Evolutionary conservation across 2,113 vertebrate species (phyloP).

Genomic region (Engraulis encrasicolus): DNA sequence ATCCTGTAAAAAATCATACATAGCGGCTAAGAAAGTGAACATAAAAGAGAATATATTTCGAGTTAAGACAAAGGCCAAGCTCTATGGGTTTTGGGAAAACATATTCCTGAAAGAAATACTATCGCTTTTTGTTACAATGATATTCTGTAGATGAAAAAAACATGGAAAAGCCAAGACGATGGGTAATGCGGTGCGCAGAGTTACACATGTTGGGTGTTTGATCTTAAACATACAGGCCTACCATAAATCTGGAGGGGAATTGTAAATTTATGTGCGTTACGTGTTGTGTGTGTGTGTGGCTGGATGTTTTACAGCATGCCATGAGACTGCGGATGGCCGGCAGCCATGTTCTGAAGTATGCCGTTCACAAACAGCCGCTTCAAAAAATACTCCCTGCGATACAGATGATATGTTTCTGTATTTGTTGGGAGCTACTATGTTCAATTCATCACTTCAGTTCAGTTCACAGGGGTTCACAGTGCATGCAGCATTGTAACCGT

Average conservation of each 20-base stretch:
- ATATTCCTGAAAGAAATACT: neutral
- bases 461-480: neutral
- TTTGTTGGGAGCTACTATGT: neutral
- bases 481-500: neutral
- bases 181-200: neutral
- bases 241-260: neutral
- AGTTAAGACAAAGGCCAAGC: neutral
- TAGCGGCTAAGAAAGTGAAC: neutral
- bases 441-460: neutral
- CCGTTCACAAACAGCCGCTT: neutral
- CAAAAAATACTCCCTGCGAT: neutral
- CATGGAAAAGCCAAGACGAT: neutral
- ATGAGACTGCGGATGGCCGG: neutral
- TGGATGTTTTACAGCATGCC: neutral
- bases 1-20: neutral
- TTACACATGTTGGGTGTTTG: neutral
- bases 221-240: neutral
- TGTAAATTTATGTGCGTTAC: conserved; percentile 4
- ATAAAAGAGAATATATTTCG: neutral
- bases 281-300: no score
- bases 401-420: neutral
- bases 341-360: neutral
- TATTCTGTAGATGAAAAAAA: neutral
- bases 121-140: neutral
- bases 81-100: neutral